phyloP scores from a whole-genome alignment of 2,888 invertebrate genomes.

The Sepiola atlantica region DNA sequence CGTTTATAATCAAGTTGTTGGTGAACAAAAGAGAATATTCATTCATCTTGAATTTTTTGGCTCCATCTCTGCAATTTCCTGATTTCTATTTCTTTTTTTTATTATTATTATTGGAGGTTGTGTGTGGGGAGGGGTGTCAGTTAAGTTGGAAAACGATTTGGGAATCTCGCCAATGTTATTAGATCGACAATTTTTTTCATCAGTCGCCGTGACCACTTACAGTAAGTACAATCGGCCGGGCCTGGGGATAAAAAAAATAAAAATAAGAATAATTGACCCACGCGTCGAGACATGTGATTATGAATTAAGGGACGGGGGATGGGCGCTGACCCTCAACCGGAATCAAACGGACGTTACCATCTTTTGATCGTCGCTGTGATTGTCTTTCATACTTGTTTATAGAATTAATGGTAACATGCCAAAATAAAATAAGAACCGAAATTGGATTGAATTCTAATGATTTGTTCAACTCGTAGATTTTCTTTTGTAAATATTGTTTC shows the following conservation, averaged over 20 bases:
- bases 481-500: no score
- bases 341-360: neutral
- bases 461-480: neutral
- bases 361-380: neutral
- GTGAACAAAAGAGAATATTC: neutral
- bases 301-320: neutral
- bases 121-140: neutral
- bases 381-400: neutral
- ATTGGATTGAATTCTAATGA: neutral
- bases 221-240: neutral
- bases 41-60: conserved; percentile 32
- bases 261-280: neutral
- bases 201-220: neutral
- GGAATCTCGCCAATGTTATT: neutral
- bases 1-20: conserved; percentile 10
- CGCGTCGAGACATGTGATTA: neutral
- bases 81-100: neutral
- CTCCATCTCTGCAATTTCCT: neutral
- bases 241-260: neutral
- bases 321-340: neutral
- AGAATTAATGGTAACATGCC: neutral
- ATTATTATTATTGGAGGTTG: neutral
- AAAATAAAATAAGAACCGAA: neutral
- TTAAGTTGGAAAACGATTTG: neutral
- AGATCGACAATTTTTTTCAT: neutral